These are phyloP conservation scores for Orestias chungarensis DNA, from an alignment of 2,797 vertebrate genomes.

Conservation along the genomic window DNA sequence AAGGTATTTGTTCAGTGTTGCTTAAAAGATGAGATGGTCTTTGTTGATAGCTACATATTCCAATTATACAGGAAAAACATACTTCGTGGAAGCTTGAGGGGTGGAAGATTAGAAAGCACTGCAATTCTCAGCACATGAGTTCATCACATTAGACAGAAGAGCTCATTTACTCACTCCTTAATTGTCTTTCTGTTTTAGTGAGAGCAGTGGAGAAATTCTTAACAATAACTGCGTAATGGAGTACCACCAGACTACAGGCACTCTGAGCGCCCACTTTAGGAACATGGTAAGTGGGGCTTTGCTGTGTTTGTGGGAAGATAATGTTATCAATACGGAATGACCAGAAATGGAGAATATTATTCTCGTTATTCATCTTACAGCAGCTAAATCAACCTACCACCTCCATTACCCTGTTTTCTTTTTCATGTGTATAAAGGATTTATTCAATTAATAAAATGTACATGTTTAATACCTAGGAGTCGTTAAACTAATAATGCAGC, in stretches of 20 bases:
- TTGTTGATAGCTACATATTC: conserved; percentile 9
- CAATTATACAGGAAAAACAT: conserved; percentile 15
- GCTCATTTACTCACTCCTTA: conserved; percentile 23
- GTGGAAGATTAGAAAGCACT: background rate
- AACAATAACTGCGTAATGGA: conserved; percentile 99
- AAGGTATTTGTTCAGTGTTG: conserved; percentile 14
- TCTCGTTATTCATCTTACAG: background rate
- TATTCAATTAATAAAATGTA: conserved; percentile 1
- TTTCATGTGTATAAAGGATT: background rate
- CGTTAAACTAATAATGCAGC: background rate
- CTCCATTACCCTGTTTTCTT: background rate
- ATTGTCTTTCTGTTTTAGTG: conserved; percentile 73
- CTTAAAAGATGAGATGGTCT: conserved; percentile 1
- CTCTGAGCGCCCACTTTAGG: conserved; percentile 87
- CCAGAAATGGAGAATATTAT: background rate
- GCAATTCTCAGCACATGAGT: conserved; percentile 1
- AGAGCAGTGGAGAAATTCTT: conserved; percentile 95
- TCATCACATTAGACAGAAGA: conserved; percentile 7
- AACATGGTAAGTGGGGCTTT: conserved; percentile 83
- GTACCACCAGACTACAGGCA: conserved; percentile 84
- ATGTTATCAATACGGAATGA: background rate
- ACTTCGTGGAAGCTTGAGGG: background rate
- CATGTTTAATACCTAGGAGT: background rate
- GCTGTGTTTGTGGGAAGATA: conserved; percentile 3
- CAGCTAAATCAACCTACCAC: background rate